A percentile compares a stretch with the other conserved stretches of the same genome.
Conservation (phyloP, 2,113 vertebrate genomes). For the Syngnathoides biaculeatus region DNA sequence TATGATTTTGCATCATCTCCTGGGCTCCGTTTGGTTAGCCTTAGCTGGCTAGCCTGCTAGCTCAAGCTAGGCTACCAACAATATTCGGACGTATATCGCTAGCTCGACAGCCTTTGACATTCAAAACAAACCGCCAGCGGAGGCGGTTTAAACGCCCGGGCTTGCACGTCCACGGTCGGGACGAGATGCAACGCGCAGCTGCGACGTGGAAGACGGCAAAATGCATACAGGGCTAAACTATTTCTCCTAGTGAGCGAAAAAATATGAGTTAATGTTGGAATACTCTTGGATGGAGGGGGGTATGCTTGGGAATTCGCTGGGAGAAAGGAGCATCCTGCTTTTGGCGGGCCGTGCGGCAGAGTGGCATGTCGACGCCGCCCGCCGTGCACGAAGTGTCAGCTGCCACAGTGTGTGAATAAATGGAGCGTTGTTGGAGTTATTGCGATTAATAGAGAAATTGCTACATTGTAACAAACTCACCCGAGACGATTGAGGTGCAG, state of each 20-base stretch:
- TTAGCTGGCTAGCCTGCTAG: conserved; percentile 58
- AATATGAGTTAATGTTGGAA: conserved; percentile 82
- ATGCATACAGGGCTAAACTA: conserved; percentile 62
- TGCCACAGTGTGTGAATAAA: conserved; percentile 62
- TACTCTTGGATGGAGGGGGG: conserved; percentile 77
- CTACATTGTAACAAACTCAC: conserved; percentile 96
- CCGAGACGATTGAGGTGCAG: conserved; percentile 95
- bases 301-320: conserved; percentile 81
- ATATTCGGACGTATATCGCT: conserved; percentile 61
- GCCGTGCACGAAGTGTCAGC: conserved; percentile 60
- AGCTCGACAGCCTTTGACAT: conserved; percentile 68
- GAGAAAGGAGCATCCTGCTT: conserved; percentile 53
- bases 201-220: conserved; percentile 30
- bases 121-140: conserved; percentile 64
- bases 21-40: conserved; percentile 63
- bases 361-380: conserved; percentile 35
- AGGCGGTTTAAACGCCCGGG: conserved; percentile 29
- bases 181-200: conserved; percentile 6
- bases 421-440: conserved; percentile 75
- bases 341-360: conserved; percentile 44
- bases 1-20: conserved; percentile 30
- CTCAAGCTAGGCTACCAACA: conserved; percentile 67
- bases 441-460: conserved; percentile 86
- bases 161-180: neutral
- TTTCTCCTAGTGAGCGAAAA: conserved; percentile 64